Conservation (phyloP, 2,888 invertebrate species). For the Drosophila buzzatii region DNA sequence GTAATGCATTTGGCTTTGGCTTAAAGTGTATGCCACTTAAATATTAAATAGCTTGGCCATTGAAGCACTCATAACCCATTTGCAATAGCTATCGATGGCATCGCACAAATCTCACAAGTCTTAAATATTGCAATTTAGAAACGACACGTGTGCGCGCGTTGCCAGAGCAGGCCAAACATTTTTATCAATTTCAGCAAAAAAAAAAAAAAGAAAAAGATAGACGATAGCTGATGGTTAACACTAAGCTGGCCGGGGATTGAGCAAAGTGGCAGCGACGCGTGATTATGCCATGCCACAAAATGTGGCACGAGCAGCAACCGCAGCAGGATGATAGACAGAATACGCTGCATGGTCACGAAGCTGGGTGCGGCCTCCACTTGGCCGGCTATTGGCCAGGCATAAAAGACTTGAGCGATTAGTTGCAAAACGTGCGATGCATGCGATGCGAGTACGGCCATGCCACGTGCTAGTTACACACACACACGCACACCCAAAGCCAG, state of each 20-base stretch:
- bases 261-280: constrained; percentile 67
- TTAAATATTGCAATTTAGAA: constrained; percentile 66
- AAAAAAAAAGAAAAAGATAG: neutral
- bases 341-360: constrained; percentile 61
- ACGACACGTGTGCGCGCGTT: constrained; percentile 44
- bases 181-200: constrained; percentile 67
- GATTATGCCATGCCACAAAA: constrained; percentile 56
- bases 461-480: constrained; percentile 21
- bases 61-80: constrained; percentile 31
- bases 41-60: constrained; percentile 27
- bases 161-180: constrained; percentile 37
- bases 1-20: neutral
- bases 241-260: constrained; percentile 73
- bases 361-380: constrained; percentile 14
- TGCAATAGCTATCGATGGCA: neutral
- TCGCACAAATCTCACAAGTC: neutral
- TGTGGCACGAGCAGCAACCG: constrained; percentile 12
- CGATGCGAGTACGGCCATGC: neutral
- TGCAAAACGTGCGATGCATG: constrained; percentile 75
- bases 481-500: constrained; percentile 20
- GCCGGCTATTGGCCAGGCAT: constrained; percentile 53
- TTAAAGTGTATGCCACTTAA: neutral
- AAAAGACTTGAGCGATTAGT: constrained; percentile 82
- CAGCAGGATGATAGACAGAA: constrained; percentile 46
- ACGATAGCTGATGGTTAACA: constrained; percentile 25